Percentiles rank a stretch among this genome's conserved stretches.
phyloP scores from a whole-genome alignment of 2,797 vertebrate genomes.

The Pagetopsis macropterus region DNA sequence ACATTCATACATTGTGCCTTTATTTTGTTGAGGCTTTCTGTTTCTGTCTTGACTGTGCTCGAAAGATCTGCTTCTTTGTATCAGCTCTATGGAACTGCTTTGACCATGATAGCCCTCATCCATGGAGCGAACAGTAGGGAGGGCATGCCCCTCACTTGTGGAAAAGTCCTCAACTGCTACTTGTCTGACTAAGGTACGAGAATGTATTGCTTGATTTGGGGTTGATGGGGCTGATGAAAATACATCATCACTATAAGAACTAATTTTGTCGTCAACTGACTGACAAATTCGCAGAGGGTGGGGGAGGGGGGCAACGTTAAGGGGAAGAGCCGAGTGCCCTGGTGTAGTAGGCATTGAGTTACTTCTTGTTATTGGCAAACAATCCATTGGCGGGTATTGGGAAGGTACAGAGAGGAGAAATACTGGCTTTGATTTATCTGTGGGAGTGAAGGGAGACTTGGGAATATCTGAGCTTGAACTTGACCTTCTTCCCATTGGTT shows the following conservation, averaged over 20 bases:
- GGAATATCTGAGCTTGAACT: constrained; percentile 99
- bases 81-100: constrained; percentile 80
- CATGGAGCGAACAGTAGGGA: constrained; percentile 86
- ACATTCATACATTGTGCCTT: constrained; percentile 98
- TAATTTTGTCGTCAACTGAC: constrained; percentile 98
- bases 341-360: constrained; percentile 98
- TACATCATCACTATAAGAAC: constrained; percentile 91
- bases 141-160: constrained; percentile 85
- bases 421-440: constrained; percentile 97
- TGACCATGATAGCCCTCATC: constrained; percentile 88
- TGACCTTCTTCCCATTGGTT: constrained; percentile 94
- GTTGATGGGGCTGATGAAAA: constrained; percentile 91
- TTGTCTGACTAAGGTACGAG: constrained; percentile 94
- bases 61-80: constrained; percentile 88
- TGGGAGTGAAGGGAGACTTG: constrained; percentile 97
- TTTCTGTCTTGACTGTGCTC: constrained; percentile 87
- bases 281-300: constrained; percentile 94
- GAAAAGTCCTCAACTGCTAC: constrained; percentile 95
- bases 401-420: constrained; percentile 96
- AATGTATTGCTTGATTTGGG: constrained; percentile 89
- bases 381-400: constrained; percentile 90
- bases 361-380: constrained; percentile 97
- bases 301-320: constrained; percentile 87
- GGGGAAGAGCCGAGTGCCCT: constrained; percentile 90
- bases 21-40: constrained; percentile 91